Evolutionary conservation across 2,888 invertebrate genomes (phyloP).

Genomic region (Galerucella calmariensis): DNA sequence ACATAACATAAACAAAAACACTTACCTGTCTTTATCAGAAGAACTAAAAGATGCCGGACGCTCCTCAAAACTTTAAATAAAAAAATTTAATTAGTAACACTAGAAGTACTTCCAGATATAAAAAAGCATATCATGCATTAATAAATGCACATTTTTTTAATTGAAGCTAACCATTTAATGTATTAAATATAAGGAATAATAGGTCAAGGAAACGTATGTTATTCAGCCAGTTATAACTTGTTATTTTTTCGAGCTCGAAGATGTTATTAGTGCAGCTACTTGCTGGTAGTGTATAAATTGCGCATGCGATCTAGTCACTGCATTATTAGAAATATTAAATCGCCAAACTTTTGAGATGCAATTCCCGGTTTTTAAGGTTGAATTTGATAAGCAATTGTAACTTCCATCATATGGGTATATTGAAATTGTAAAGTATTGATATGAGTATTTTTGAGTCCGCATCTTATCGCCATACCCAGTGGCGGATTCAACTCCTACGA

Average conservation of each 20-base stretch:
- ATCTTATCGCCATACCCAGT: too few species aligned
- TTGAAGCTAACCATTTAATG: background rate
- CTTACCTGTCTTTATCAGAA: constrained; percentile 27
- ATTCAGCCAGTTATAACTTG: too few species aligned
- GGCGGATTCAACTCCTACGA: too few species aligned
- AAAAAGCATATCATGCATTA: background rate
- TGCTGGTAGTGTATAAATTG: background rate
- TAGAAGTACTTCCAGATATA: background rate
- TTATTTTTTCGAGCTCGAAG: background rate
- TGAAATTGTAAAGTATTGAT: too few species aligned
- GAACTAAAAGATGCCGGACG: constrained; percentile 30
- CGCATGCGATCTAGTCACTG: background rate
- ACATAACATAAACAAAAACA: background rate
- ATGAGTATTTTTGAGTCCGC: too few species aligned
- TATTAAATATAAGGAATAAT: too few species aligned
- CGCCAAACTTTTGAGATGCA: background rate
- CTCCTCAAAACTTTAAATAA: constrained; percentile 27
- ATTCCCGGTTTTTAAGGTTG: background rate
- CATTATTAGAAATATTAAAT: background rate
- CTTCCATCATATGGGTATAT: too few species aligned
- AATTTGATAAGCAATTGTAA: too few species aligned
- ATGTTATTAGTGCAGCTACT: background rate
- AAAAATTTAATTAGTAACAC: background rate
- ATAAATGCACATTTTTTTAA: background rate
- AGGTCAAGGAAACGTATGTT: too few species aligned